A percentile compares a stretch with the other conserved stretches of the same genome.
These are phyloP conservation scores for Eleutherodactylus coqui DNA, from an alignment of 2,797 vertebrate species.

Conservation along the genomic window DNA sequence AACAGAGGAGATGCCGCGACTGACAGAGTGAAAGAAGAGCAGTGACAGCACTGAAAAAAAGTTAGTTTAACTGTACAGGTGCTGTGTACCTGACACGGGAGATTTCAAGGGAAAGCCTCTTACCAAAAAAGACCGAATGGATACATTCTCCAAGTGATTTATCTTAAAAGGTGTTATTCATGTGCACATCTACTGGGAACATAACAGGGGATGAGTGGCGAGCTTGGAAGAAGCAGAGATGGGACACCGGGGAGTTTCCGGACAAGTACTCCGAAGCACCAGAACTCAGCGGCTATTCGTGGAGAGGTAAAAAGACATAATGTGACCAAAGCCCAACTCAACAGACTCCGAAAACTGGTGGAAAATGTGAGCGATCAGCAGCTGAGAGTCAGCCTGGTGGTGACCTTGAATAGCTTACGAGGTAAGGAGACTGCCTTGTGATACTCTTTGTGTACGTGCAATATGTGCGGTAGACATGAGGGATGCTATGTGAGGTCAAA, in stretches of 20 bases:
- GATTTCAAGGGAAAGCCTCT: neutral
- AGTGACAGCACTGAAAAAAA: neutral
- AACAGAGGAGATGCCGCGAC: constrained; percentile 42
- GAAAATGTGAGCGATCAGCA: constrained; percentile 80
- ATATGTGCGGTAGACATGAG: neutral
- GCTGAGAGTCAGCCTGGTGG: constrained; percentile 80
- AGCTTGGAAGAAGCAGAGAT: constrained; percentile 69
- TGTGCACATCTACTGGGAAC: constrained; percentile 56
- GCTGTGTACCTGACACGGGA: neutral
- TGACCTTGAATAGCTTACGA: constrained; percentile 81
- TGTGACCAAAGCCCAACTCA: constrained; percentile 79
- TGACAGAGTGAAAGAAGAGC: constrained; percentile 20
- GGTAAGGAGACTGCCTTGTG: constrained; percentile 75
- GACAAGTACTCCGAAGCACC: constrained; percentile 72
- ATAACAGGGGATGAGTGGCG: constrained; percentile 74
- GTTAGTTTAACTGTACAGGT: neutral
- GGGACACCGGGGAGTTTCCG: constrained; percentile 74
- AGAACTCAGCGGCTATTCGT: constrained; percentile 78
- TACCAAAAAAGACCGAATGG: constrained; percentile 49
- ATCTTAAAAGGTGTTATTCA: neutral
- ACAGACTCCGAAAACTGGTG: constrained; percentile 80
- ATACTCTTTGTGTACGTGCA: too few relatives aligned
- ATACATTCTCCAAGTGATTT: constrained; percentile 33
- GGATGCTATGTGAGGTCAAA: neutral
- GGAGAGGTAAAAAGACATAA: constrained; percentile 86